Evolutionary conservation across 2,797 vertebrate species (phyloP), one percentile per base, ranked within the genome.

Genomic region (Epinephelus awoara): DNA sequence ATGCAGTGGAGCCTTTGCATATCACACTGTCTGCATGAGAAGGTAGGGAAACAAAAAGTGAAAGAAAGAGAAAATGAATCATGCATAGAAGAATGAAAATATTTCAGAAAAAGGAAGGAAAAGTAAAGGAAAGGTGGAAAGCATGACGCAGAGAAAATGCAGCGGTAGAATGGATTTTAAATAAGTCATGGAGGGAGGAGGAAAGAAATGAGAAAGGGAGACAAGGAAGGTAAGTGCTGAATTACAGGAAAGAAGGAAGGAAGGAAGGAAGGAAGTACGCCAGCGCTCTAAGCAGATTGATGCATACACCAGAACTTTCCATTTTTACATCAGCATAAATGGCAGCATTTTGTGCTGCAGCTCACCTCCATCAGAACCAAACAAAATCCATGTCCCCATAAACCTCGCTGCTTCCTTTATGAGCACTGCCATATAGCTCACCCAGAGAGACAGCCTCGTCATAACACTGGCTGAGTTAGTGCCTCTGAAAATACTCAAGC

Each of bases 311-410:
- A 10, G 12, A 52, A 63, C 50, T 15, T 72, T 67, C 38, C 38
- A 17, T 64, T 61, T 58, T 23, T 40, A 40, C 65, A 72, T 78
- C 66, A 77, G 77, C 76, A 75, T 72, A 51, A 77, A 77, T 17
- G 42, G 49, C 61, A 42, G 44, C 54, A n/a, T 63, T 67, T 76
- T 69, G 55, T 66, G 55, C 69, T 17, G 40, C 83, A 42, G 56
- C 67, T 72, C 44, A 40, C 59, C 58, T 80, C 67, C 52, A 51
- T 81, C 69, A 79, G 52, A 49, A 75, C 67, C 54, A 77, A 83
- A 87, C 65, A 63, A 66, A 82, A 78, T 65, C 55, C 72, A 52
- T 58, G 73, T 80, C 72, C 72, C 55, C 67, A 65, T 89, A 80
- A 89, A 88, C 8, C 76, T 65, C 38, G 25, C 19, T 68, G 66